Conservation (phyloP, 2,113 vertebrate genomes). For the Ancistrus triradiatus region DNA sequence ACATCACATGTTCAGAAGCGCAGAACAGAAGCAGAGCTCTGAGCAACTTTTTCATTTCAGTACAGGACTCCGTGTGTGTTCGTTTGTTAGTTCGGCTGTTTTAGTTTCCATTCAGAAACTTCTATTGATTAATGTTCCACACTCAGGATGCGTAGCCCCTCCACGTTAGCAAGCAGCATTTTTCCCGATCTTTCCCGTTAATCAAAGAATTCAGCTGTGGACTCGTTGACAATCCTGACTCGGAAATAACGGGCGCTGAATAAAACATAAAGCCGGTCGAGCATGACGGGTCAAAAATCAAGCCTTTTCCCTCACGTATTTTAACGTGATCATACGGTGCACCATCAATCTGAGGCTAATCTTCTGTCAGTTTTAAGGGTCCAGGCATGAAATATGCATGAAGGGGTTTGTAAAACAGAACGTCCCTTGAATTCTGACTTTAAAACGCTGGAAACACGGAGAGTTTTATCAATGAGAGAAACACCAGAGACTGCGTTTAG, state of each 20-base stretch:
- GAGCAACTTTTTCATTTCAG: slow-evolving; percentile 20
- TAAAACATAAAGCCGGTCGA: slow-evolving; percentile 59
- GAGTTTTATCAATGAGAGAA: too few species aligned
- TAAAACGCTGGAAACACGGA: background rate
- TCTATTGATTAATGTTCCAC: too few species aligned
- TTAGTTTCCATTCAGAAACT: too few species aligned
- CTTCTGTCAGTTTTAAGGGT: slow-evolving; percentile 28
- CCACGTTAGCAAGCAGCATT: too few species aligned
- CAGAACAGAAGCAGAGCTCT: slow-evolving; percentile 22
- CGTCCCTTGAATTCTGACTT: too few species aligned
- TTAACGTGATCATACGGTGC: slow-evolving; percentile 26
- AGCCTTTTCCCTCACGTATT: slow-evolving; percentile 47
- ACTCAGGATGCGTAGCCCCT: too few species aligned
- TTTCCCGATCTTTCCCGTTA: too few species aligned
- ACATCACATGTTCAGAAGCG: slow-evolving; percentile 43
- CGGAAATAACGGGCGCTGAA: slow-evolving; percentile 64
- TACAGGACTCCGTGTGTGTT: too few species aligned
- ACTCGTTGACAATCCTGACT: slow-evolving; percentile 60
- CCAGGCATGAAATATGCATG: slow-evolving; percentile 34
- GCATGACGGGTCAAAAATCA: slow-evolving; percentile 16
- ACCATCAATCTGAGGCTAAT: slow-evolving; percentile 24
- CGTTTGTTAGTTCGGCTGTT: background rate
- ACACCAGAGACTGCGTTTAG: too few species aligned
- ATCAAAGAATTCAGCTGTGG: slow-evolving; percentile 23
- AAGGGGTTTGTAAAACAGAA: background rate